phyloP scores from a whole-genome alignment of 2,797 vertebrate species.

The Otolemur crassicaudatus region DNA sequence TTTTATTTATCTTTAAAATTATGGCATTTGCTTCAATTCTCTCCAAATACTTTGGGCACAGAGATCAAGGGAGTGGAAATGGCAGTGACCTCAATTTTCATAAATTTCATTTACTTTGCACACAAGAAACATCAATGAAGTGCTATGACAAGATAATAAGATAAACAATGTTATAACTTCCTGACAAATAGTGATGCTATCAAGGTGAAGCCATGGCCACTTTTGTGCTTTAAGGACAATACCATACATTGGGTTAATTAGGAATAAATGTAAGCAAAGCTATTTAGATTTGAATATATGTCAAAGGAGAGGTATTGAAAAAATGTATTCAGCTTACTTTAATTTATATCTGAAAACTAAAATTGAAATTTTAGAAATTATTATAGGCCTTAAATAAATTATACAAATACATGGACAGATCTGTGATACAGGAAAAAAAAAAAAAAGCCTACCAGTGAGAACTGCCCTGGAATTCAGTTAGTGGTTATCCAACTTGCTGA shows the following conservation, averaged over 20 bases:
- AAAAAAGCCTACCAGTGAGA: neutral
- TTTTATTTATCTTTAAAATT: neutral
- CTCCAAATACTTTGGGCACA: neutral
- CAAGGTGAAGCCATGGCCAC: neutral
- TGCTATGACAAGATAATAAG: neutral
- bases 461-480: neutral
- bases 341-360: neutral
- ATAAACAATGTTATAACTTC: neutral
- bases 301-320: neutral
- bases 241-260: neutral
- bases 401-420: neutral
- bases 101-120: neutral
- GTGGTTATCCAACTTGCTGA: neutral
- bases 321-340: neutral
- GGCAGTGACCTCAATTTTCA: neutral
- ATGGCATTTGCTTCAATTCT: neutral
- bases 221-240: neutral
- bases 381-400: neutral
- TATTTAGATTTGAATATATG: neutral
- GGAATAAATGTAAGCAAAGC: neutral
- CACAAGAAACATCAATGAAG: neutral
- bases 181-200: neutral
- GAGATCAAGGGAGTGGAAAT: neutral
- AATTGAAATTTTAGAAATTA: neutral
- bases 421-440: neutral